phyloP scores from a whole-genome alignment of 2,888 invertebrate genomes.

The Archips xylosteana region DNA sequence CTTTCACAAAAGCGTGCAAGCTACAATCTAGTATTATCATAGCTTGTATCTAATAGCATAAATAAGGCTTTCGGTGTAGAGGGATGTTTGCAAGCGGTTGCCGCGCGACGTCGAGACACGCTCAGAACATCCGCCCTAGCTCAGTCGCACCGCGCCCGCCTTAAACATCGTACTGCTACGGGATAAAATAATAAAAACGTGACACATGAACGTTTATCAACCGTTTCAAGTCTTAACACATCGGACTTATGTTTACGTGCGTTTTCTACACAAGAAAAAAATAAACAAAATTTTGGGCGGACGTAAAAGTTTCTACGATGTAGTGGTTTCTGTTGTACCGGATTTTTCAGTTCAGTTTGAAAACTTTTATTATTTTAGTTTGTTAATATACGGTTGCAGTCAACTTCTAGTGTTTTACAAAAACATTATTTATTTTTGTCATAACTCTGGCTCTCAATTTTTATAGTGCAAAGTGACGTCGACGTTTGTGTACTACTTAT shows the following conservation, averaged over 20 bases:
- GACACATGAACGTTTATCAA: constrained; percentile 5
- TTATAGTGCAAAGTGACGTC: background rate
- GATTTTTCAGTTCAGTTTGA: constrained; percentile 25
- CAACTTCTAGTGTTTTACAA: background rate
- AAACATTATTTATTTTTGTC: background rate
- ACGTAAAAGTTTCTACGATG: constrained; percentile 17
- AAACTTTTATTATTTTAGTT: background rate
- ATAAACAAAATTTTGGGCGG: background rate
- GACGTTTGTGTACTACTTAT: background rate
- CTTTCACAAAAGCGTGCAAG: background rate
- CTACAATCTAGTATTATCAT: background rate
- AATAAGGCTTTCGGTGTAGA: constrained; percentile 44
- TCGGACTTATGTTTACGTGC: constrained; percentile 29
- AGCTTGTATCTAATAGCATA: background rate
- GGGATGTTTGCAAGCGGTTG: constrained; percentile 81
- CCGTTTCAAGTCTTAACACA: constrained; percentile 2
- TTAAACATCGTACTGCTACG: constrained; percentile 50
- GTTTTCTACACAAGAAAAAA: constrained; percentile 34
- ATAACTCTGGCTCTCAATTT: background rate
- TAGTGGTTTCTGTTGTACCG: constrained; percentile 6
- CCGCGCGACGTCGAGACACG: constrained; percentile 67
- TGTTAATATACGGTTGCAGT: background rate
- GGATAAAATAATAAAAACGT: background rate
- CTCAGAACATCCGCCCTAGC: constrained; percentile 60
- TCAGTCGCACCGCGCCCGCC: constrained; percentile 77